phyloP scores from a whole-genome alignment of 2,888 invertebrate species.

The Tenthredo notha region DNA sequence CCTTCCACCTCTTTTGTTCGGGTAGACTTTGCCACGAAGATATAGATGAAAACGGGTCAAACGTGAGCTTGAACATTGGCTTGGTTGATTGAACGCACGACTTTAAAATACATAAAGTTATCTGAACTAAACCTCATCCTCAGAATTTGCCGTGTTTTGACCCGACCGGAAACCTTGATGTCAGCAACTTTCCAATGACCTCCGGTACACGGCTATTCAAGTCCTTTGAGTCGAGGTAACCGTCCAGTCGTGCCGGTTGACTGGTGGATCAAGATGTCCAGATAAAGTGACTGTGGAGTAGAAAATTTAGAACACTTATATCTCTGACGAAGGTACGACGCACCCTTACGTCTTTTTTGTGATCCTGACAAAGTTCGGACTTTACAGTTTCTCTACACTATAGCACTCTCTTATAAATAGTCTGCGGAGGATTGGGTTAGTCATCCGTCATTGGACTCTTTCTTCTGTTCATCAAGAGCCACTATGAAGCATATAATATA shows the following conservation, averaged over 20 bases:
- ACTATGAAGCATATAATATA: not conserved
- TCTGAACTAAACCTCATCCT: slow-evolving; percentile 1
- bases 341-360: slow-evolving; percentile 5
- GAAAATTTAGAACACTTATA: not conserved
- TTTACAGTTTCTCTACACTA: not conserved
- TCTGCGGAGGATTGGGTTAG: not conserved
- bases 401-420: not conserved
- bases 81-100: slow-evolving; percentile 11
- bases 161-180: slow-evolving; percentile 14
- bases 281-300: slow-evolving; percentile 21
- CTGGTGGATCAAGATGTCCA: slow-evolving; percentile 40
- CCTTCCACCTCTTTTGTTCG: slow-evolving; percentile 6
- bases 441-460: not conserved
- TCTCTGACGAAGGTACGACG: slow-evolving; percentile 46
- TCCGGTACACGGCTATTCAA: slow-evolving; percentile 28
- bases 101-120: not conserved
- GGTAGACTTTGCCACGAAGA: slow-evolving; percentile 4
- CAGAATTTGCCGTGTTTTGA: slow-evolving; percentile 1
- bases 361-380: slow-evolving; percentile 3
- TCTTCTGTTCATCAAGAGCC: not conserved
- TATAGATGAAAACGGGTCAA: slow-evolving; percentile 17
- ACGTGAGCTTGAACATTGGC: slow-evolving; percentile 2
- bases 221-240: slow-evolving; percentile 31
- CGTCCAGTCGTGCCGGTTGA: not conserved
- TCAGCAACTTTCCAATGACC: slow-evolving; percentile 16